Evolutionary conservation across 2,113 vertebrate genomes (phyloP).

Genomic region (Pionites leucogaster): DNA sequence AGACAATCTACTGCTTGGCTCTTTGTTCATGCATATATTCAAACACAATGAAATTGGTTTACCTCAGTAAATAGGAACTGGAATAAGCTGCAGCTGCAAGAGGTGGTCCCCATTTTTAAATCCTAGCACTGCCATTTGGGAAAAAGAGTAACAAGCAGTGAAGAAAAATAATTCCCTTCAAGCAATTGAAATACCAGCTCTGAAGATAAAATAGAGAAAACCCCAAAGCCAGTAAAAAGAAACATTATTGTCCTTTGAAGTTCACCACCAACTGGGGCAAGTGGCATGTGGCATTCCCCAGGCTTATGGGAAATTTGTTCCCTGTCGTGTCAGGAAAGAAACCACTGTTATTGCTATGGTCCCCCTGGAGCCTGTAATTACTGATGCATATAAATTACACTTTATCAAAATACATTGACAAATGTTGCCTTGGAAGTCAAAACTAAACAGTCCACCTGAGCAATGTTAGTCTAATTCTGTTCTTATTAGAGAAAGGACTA

Average conservation of each 20-base stretch:
- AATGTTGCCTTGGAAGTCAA: background rate
- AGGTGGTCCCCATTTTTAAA: conserved; percentile 23
- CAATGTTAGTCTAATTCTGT: background rate
- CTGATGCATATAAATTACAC: background rate
- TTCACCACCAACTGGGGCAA: conserved; percentile 29
- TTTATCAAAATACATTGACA: background rate
- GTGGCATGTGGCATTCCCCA: background rate
- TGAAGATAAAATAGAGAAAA: conserved; percentile 16
- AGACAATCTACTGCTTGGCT: background rate
- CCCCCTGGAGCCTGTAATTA: background rate
- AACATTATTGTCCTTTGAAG: background rate
- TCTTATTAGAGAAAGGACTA: background rate
- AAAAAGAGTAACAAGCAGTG: background rate
- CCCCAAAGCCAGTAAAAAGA: background rate
- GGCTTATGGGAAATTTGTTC: conserved; percentile 14
- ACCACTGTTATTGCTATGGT: background rate
- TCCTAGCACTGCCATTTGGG: background rate
- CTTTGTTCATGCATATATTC: background rate
- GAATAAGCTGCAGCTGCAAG: conserved; percentile 8
- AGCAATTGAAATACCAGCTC: conserved; percentile 1
- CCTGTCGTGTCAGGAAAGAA: background rate
- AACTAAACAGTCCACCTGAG: background rate
- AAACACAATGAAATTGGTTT: background rate
- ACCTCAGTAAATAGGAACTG: background rate
- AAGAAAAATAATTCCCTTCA: background rate